A percentile compares a stretch with the other conserved stretches of the same genome.
Conservation (phyloP, 1,140 invertebrate species). For the Drosophila nasuta region DNA sequence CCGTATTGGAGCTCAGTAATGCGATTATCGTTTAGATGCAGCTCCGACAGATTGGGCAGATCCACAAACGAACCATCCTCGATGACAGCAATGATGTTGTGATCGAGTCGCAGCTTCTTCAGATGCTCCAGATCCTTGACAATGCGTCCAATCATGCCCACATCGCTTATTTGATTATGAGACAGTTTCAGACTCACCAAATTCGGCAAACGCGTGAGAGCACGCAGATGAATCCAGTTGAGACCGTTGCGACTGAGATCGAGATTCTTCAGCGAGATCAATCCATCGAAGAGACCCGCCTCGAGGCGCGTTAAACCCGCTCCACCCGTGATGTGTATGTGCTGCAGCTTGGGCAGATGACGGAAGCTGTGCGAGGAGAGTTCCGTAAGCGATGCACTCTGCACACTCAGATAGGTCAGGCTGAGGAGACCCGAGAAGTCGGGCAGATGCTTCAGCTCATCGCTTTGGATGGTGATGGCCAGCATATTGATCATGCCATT, state of each 20-base stretch:
- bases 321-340: conserved; percentile 90
- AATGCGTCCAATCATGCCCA: conserved; percentile 91
- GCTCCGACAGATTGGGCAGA: conserved; percentile 88
- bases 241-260: conserved; percentile 93
- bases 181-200: conserved; percentile 90
- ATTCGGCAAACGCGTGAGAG: conserved; percentile 89
- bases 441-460: conserved; percentile 90
- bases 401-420: conserved; percentile 88
- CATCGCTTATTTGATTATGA: conserved; percentile 90
- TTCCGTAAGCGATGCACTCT: conserved; percentile 89
- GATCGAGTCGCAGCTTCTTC: conserved; percentile 88
- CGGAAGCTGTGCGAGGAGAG: conserved; percentile 90
- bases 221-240: conserved; percentile 91
- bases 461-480: conserved; percentile 92
- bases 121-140: conserved; percentile 90
- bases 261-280: conserved; percentile 89
- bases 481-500: conserved; percentile 90
- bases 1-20: conserved; percentile 91
- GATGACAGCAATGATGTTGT: conserved; percentile 90
- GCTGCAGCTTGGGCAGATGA: conserved; percentile 90
- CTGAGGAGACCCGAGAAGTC: conserved; percentile 88
- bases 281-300: conserved; percentile 89
- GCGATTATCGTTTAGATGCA: conserved; percentile 90
- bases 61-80: conserved; percentile 93
- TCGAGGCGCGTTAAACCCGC: conserved; percentile 88